Evolutionary conservation across 2,113 vertebrate genomes (phyloP), one percentile per base, ranked within the genome.

Genomic region (Ploceus nigricollis): DNA sequence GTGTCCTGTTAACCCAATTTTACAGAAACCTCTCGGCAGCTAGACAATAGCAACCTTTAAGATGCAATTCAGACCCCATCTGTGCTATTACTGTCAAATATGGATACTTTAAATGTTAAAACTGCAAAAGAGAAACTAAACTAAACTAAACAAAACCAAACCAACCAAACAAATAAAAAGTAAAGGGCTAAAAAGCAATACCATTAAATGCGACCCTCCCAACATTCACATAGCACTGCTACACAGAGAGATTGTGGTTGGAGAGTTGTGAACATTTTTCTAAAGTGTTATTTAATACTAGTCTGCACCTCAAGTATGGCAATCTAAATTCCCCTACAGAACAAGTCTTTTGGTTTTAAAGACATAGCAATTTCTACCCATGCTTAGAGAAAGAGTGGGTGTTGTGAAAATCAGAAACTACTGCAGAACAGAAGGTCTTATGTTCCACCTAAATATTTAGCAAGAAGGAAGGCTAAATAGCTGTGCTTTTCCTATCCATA

Each of bases 361-460:
- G 56, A 21, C 58, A 85, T 7, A 79, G 84, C 61, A 94, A 61
- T 79, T 91, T 91, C 61, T 88, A 76, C 7, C 82, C 28, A 39
- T 33, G n/a, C 18, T 72, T 90, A 69, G n/a, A 78, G 53, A 94
- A 78, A 70, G 79, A 80, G 72, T 68, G 47, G 65, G 83, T 63
- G 73, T 82, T 94, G 56, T 78, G 84, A 94, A 94, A 93, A 87
- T 79, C 73, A 78, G 65, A 89, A 93, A 63, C n/a, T 42, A 40
- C 48, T 40, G 42, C 70, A 82, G 53, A 91, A 91, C 51, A 82
- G 35, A 44, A 91, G 57, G 37, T 79, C 85, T 83, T 72, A 23
- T 37, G 54, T 87, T 85, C 45, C 25, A 82, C 61, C 70, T 85
- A 95, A 95, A 90, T 75, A 93, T 81, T 95, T 84, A 96, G 57